Evolutionary conservation across 2,888 invertebrate genomes (phyloP), one percentile per base, ranked within the genome.

Genomic region (Chrysopilus asiliformis): DNA sequence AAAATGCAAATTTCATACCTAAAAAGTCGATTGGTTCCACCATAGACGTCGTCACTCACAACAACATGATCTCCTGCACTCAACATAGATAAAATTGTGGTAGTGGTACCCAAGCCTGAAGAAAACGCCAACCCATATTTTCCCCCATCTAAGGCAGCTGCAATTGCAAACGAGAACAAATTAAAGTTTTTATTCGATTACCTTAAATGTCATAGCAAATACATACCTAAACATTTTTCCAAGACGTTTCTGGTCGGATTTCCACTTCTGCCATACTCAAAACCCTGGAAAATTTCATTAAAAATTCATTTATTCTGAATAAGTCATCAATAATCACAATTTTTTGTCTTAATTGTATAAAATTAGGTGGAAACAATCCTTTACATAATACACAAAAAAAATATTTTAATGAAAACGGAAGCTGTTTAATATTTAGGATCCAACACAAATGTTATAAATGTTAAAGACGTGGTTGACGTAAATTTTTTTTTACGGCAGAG

Each of bases 1-100:
- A 22, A n/a, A n/a, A 17, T 13, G 7, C n/a, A n/a, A n/a, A n/a
- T 27, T 14, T 16, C 70, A 50, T 70, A 70, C 51, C 78, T 72
- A 55, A 78, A 78, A 54, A 79, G 55, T 47, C 91, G 71, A 53
- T 84, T 83, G 1, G 89, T 89, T 15, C 95, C 97, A 35, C 97
- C 97, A 54, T 97, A 98, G 4, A 95, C 71, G 62, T 97, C 97
- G 58, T 95, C 90, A 41, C 83, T 79, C 50, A 82, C 77, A 28
- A 98, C 60, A 9, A 98, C 68, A 55, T 97, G 93, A 57, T 98
- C 97, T 0, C 95, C 97, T 41, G 68, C 51, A 45, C 72, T 74
- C 7, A 98, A 66, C 48, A 93, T 64, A 24, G 82, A 73, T 6
- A 77, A 64, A 9, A 95, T 58, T 4, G 79, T 74, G 1, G 84